Base-by-base conservation (phyloP, 2,797 vertebrate genomes). In the Lagodon rhomboides region DNA sequence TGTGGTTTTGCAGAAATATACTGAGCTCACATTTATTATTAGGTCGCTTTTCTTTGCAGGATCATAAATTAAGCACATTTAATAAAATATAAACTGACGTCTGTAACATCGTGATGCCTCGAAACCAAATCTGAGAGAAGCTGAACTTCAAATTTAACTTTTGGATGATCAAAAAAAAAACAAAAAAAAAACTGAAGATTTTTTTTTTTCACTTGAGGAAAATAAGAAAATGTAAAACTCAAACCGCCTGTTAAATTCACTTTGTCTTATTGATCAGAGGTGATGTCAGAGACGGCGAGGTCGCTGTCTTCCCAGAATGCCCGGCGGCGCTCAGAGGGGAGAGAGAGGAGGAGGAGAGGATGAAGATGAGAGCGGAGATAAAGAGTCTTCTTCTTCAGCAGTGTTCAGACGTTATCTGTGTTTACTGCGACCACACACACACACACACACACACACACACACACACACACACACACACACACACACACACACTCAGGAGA, bases 281-380 rank as follows among this genome's bases (percentile, higher is more conserved):
- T 11, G 55, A 18, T 3, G 41, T 41, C 49, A 56, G 25, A 63
- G 50, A 49, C 9, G 12, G 2, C 41, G 3, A 63, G 58, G 67
- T 64, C 41, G 38, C 41, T 23, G 4, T 50, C 46, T 60, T 49
- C 71, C 53, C 54, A 68, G 59, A 75, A 64, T 55, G 18, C 60
- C 18, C 4, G 1, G 23, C 25, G 54, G 65, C 0, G 38, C 47
- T 69, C 53, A 23, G 66, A n/a, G 30, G 22, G 11, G 30, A 22
- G 11, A 41, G 3, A 8, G 16, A 22, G 17, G 50, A 4, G 34
- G 34, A 10, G 38, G 30, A n/a, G 56, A n/a, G 56, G 64, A 18
- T 59, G 55, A 61, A 61, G 79, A 74, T 80, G 54, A 77, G 38
- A 47, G 44, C 1, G 30, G 23, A 75, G 74, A 77, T 78, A 75